Conservation (phyloP, 2,797 vertebrate genomes). For the Schizothorax lantsangensis region DNA sequence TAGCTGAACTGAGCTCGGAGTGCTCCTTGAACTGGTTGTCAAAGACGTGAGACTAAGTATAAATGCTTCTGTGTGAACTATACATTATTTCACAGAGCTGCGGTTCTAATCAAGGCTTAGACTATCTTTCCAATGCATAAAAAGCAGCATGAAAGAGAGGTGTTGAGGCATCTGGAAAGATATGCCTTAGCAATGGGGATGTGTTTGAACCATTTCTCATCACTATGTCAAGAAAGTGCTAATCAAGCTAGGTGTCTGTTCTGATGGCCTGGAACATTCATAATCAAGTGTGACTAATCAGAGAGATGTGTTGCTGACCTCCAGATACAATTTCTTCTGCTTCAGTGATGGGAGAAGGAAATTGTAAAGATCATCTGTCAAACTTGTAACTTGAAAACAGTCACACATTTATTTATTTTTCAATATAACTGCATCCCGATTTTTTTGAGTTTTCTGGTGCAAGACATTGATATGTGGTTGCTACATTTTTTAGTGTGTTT, state of each 20-base stretch:
- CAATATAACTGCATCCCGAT: background rate
- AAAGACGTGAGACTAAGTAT: background rate
- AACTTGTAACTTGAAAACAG: background rate
- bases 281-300: constrained; percentile 56
- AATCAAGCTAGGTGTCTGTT: constrained; percentile 45
- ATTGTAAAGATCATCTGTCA: background rate
- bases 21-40: constrained; percentile 54
- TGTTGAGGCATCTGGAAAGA: background rate
- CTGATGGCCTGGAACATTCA: constrained; percentile 45
- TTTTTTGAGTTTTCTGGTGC: background rate
- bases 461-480: background rate
- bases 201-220: constrained; percentile 15
- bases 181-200: background rate
- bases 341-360: background rate
- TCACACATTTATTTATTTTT: background rate
- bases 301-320: constrained; percentile 21
- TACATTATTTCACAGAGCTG: constrained; percentile 41
- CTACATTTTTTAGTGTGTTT: background rate
- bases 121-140: background rate
- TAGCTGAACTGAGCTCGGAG: constrained; percentile 48
- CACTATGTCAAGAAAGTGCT: constrained; percentile 30
- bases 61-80: constrained; percentile 39
- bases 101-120: constrained; percentile 13
- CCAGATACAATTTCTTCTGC: background rate
- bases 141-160: background rate